These are phyloP conservation scores for Leptopilina drosophilae DNA, from an alignment of 2,888 invertebrate species.

Conservation along the genomic window DNA sequence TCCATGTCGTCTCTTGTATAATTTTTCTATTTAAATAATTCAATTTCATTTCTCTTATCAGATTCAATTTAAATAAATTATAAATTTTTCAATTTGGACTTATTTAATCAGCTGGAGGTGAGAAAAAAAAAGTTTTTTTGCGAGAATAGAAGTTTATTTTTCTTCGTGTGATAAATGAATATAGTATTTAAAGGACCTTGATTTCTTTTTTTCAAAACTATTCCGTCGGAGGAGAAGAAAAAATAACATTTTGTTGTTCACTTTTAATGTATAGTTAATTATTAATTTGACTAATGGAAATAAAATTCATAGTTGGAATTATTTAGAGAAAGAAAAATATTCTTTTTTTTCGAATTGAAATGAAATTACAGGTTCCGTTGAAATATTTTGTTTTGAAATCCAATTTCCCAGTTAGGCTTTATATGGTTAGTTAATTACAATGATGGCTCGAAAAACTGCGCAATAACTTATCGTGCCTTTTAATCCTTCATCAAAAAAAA, in stretches of 20 bases:
- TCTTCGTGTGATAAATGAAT: too few species aligned
- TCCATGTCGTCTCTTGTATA: not conserved
- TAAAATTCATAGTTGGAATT: too few species aligned
- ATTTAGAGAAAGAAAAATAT: too few species aligned
- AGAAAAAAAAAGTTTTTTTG: too few species aligned
- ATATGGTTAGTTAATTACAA: slow-evolving; percentile 1
- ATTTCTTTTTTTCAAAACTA: too few species aligned
- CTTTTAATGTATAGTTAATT: too few species aligned
- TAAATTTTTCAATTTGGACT: not conserved
- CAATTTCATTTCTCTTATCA: not conserved
- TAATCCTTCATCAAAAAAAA: not conserved
- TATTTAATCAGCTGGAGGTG: too few species aligned
- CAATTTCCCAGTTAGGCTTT: not conserved
- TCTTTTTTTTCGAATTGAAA: not conserved
- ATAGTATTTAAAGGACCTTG: too few species aligned
- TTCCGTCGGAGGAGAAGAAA: too few species aligned
- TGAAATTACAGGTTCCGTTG: slow-evolving; percentile 12
- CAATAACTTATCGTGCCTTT: slow-evolving; percentile 10
- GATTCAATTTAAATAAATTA: not conserved
- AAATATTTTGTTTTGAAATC: not conserved
- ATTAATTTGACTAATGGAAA: too few species aligned
- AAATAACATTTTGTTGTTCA: too few species aligned
- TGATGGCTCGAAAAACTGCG: slow-evolving; percentile 2
- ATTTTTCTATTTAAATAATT: not conserved
- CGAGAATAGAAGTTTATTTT: too few species aligned